These are phyloP conservation scores for Adelges cooleyi DNA, from an alignment of 1,140 invertebrate species.

Conservation along the genomic window DNA sequence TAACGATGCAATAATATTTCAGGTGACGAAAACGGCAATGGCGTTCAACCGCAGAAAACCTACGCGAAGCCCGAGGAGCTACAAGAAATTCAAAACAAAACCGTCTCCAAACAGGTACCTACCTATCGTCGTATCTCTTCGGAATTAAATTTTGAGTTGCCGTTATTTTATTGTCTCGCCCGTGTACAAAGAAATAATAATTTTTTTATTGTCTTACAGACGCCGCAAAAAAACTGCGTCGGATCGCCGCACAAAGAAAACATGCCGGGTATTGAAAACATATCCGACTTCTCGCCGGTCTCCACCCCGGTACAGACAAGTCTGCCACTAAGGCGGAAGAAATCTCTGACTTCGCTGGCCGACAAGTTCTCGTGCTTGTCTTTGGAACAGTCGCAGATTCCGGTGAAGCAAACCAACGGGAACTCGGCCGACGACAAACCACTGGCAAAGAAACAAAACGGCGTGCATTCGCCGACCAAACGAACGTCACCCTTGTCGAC, in stretches of 20 bases:
- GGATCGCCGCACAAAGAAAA: not conserved
- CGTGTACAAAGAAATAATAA: too few relatives aligned
- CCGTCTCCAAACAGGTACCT: not conserved
- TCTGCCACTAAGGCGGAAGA: conserved; percentile 2
- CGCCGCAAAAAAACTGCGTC: not conserved
- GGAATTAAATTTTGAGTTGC: too few relatives aligned
- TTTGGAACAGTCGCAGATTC: not conserved
- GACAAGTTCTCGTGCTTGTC: not conserved
- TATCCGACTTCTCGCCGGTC: not conserved
- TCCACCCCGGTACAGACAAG: not conserved
- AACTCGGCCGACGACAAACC: not conserved
- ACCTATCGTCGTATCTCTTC: too few relatives aligned
- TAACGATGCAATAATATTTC: not conserved
- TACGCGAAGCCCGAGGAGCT: not conserved
- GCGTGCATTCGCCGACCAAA: not conserved
- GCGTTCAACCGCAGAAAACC: not conserved
- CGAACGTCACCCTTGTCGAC: not conserved
- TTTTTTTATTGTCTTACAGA: conserved; percentile 1
- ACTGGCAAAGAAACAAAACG: not conserved
- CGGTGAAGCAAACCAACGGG: not conserved
- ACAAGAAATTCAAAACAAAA: conserved; percentile 25
- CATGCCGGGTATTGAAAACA: not conserved
- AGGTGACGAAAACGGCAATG: conserved; percentile 3
- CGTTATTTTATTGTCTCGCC: too few relatives aligned
- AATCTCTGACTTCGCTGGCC: not conserved